Evolutionary conservation across 2,888 invertebrate genomes (phyloP).

Genomic region (Esperia sulphurella): DNA sequence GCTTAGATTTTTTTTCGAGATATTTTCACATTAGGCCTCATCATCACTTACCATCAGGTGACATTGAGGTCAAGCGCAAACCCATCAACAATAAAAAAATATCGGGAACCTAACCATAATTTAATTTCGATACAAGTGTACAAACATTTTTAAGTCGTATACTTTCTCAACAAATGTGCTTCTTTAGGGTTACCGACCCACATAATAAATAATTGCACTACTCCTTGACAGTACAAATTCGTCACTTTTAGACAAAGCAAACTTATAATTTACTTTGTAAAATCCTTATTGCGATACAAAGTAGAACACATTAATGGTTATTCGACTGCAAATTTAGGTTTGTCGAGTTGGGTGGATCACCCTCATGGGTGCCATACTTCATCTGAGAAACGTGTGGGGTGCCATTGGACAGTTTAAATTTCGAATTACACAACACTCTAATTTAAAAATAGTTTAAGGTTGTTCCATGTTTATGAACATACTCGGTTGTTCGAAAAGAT

Average conservation of each 20-base stretch:
- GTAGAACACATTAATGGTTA: background rate
- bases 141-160: too few relatives aligned
- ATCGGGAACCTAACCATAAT: too few relatives aligned
- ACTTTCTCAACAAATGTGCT: too few relatives aligned
- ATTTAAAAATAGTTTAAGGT: background rate
- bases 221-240: slow-evolving; percentile 18
- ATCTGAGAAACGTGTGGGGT: slow-evolving; percentile 37
- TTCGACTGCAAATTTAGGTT: background rate
- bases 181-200: too few relatives aligned
- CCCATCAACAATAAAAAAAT: too few relatives aligned
- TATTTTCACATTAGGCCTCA: too few relatives aligned
- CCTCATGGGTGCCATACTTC: slow-evolving; percentile 64
- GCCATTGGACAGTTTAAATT: slow-evolving; percentile 64
- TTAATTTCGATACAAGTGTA: too few relatives aligned
- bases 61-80: too few relatives aligned
- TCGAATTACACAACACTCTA: slow-evolving; percentile 30
- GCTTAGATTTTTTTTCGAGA: too few relatives aligned
- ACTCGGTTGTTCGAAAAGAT: too few relatives aligned
- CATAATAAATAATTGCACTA: slow-evolving; percentile 15
- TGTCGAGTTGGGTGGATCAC: slow-evolving; percentile 48
- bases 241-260: slow-evolving; percentile 15
- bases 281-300: background rate
- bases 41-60: too few relatives aligned
- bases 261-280: slow-evolving; percentile 3
- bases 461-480: too few relatives aligned